Conservation (phyloP, 2,113 vertebrate species). For the Bos javanicus region DNA sequence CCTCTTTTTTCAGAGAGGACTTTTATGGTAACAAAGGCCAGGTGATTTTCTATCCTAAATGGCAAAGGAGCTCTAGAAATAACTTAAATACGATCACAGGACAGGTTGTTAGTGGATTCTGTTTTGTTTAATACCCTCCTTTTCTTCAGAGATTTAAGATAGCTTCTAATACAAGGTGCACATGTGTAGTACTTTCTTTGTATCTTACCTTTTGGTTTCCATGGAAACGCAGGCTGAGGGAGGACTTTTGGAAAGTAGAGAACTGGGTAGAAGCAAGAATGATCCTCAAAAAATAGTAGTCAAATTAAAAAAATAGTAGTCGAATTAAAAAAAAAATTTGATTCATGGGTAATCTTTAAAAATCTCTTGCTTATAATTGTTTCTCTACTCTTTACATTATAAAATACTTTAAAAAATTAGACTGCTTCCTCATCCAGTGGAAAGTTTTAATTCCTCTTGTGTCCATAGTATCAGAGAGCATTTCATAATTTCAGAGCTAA, state of each 20-base stretch:
- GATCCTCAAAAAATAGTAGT: neutral
- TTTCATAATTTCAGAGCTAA: neutral
- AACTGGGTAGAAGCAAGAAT: neutral
- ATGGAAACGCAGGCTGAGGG: neutral
- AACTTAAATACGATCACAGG: neutral
- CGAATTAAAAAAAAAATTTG: neutral
- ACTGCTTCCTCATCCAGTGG: neutral
- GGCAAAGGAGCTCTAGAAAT: neutral
- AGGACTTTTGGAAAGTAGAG: neutral
- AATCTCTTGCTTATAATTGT: neutral
- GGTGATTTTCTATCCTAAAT: neutral
- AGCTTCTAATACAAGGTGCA: neutral
- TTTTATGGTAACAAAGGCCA: neutral
- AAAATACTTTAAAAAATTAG: neutral
- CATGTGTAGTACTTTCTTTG: neutral
- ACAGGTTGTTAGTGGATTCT: neutral
- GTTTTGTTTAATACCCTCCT: neutral
- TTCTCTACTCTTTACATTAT: neutral
- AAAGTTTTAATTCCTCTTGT: neutral
- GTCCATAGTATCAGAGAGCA: neutral
- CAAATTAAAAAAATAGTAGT: neutral
- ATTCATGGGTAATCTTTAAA: neutral
- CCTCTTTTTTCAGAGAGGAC: neutral
- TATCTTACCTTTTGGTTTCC: neutral
- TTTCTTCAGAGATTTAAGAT: neutral